Conservation (phyloP, 2,888 invertebrate species). For the Eupithecia tripunctaria region DNA sequence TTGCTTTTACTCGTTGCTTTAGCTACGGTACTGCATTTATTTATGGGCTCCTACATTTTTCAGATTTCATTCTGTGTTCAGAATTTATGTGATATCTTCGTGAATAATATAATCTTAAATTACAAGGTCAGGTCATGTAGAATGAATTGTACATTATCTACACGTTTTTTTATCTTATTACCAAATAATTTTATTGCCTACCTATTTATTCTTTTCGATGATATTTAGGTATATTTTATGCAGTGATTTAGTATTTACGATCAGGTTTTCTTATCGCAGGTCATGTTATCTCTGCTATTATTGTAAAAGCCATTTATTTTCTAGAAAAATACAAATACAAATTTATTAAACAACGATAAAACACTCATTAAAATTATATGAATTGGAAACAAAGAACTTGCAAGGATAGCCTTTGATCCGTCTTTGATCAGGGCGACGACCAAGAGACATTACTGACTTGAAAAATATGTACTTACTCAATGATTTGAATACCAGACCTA, state of each 20-base stretch:
- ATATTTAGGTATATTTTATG: not conserved
- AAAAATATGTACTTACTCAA: not conserved
- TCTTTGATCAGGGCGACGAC: slow-evolving; percentile 10
- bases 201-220: slow-evolving; percentile 17
- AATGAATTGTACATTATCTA: slow-evolving; percentile 24
- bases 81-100: not conserved
- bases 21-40: not conserved
- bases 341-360: slow-evolving; percentile 30
- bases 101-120: slow-evolving; percentile 9
- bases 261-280: slow-evolving; percentile 11
- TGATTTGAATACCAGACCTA: not conserved
- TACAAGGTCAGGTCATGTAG: slow-evolving; percentile 30
- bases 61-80: not conserved
- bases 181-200: slow-evolving; percentile 24
- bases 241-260: slow-evolving; percentile 1
- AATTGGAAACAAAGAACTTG: slow-evolving; percentile 36
- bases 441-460: slow-evolving; percentile 1
- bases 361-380: slow-evolving; percentile 39
- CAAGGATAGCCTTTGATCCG: slow-evolving; percentile 32
- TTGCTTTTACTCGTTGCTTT: slow-evolving; percentile 39
- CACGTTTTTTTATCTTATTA: slow-evolving; percentile 4
- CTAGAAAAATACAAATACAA: slow-evolving; percentile 9
- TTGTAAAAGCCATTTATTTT: slow-evolving; percentile 9
- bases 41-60: not conserved
- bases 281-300: slow-evolving; percentile 8